A percentile compares a stretch with the other conserved stretches of the same genome.
Evolutionary conservation across 2,113 vertebrate species (phyloP).

Genomic region (Tiliqua scincoides): DNA sequence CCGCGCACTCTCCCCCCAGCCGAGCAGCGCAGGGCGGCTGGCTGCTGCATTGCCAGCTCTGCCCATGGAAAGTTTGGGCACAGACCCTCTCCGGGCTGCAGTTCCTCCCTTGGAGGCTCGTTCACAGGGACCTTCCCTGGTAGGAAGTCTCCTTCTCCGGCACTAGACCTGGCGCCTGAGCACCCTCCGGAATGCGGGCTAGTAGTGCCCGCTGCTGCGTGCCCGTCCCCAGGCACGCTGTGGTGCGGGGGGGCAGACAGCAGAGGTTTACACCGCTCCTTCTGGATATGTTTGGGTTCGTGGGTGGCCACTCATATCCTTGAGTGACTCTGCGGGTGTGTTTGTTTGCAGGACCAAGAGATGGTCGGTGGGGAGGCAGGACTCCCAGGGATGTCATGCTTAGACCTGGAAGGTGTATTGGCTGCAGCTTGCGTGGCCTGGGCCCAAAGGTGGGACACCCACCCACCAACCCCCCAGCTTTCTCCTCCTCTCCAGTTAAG

Average conservation of each 20-base stretch:
- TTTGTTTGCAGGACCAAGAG: neutral
- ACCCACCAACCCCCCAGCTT: too few species aligned
- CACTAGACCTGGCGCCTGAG: neutral
- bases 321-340: neutral
- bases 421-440: too few species aligned
- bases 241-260: neutral
- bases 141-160: conserved; percentile 5
- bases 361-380: neutral
- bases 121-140: neutral
- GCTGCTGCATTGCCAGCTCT: too few species aligned
- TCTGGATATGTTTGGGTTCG: neutral
- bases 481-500: neutral
- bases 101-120: neutral
- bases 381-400: neutral
- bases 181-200: neutral
- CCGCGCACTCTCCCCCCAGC: neutral
- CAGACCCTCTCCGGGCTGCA: neutral
- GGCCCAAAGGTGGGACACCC: too few species aligned
- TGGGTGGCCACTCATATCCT: neutral
- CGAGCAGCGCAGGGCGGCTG: neutral
- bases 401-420: too few species aligned
- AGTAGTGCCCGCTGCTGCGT: neutral
- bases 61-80: neutral
- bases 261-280: neutral
- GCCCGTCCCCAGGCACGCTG: neutral